Evolutionary conservation across 2,113 vertebrate genomes (phyloP), one percentile per base, ranked within the genome.

Genomic region (Myotis brandtii): DNA sequence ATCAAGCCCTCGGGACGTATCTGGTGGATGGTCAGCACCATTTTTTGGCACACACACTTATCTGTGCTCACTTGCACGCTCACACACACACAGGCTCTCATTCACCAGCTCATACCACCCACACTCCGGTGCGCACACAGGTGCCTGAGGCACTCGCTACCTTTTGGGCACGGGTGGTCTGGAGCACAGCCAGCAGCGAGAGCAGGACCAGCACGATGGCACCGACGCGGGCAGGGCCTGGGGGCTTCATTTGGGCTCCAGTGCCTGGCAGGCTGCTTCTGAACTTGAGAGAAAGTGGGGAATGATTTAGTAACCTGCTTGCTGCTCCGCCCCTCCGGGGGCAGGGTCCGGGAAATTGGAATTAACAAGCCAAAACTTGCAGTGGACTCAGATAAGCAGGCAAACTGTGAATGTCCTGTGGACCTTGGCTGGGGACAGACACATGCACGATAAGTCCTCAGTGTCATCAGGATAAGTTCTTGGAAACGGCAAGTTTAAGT

Each of bases 311-410:
- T 91, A 97, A 75, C 91, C 59, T 83, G 69, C 43, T 37, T 0
- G 3, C 14, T 32, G 91, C 46, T 79, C 95, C 89, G 21, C 97
- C 97, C 91, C 91, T 94, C 43, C 0, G 86, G 77, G 95, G 50
- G 97, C 73, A 88, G 94, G 79, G 97, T 96, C 96, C 91, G 48
- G 92, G 95, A 97, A 97, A 94, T 54, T 17, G 69, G 80, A 73
- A 92, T 82, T 70, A 30, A 37, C 20, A 93, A 84, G 97, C 95
- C 97, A 97, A 96, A 92, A 83, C 56, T 16, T 2, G n/a, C 67
- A 62, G 67, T 62, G 59, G 18, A 62, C 21, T 90, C 81, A 89
- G 95, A 90, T 96, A 95, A 97, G 72, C 40, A 40, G 40, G 40
- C 40, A 40, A 40, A 40, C 40, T 40, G 4, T 9, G 13, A 93